Evolutionary conservation across 2,888 invertebrate species (phyloP).

Genomic region (Vannuccia rotundouncinata): DNA sequence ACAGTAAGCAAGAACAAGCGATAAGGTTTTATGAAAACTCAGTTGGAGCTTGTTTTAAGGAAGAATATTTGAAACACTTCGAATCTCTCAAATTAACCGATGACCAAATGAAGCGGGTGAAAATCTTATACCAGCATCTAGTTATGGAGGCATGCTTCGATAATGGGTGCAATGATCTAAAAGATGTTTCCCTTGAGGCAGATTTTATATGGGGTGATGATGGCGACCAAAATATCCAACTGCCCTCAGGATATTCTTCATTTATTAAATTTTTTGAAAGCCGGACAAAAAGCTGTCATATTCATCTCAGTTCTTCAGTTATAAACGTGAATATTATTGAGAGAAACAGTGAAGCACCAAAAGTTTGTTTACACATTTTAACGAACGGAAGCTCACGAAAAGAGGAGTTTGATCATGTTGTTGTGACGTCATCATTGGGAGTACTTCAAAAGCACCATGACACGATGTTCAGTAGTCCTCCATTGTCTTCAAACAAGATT

Average conservation of each 20-base stretch:
- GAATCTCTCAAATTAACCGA: not conserved
- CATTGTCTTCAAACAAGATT: not conserved
- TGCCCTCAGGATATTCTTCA: not conserved
- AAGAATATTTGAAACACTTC: not conserved
- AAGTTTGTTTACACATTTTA: not conserved
- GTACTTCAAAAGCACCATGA: not conserved
- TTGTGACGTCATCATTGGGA: slow-evolving; percentile 16
- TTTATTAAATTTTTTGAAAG: not conserved
- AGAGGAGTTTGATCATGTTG: not conserved
- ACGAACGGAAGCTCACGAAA: not conserved
- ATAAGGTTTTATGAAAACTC: not conserved
- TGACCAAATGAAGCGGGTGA: not conserved
- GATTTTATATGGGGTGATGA: slow-evolving; percentile 4
- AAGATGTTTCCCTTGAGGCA: not conserved
- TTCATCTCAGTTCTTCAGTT: not conserved
- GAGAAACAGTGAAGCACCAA: not conserved
- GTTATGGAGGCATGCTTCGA: slow-evolving; percentile 4
- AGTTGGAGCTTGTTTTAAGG: not conserved
- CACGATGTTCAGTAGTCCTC: not conserved
- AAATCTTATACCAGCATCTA: not conserved
- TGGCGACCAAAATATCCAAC: not conserved
- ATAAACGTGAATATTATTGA: not conserved
- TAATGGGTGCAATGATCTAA: not conserved
- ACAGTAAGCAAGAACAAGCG: not conserved
- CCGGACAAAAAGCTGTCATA: not conserved